phyloP scores from a whole-genome alignment of 1,140 invertebrate species.

The Luehdorfia chinensis region DNA sequence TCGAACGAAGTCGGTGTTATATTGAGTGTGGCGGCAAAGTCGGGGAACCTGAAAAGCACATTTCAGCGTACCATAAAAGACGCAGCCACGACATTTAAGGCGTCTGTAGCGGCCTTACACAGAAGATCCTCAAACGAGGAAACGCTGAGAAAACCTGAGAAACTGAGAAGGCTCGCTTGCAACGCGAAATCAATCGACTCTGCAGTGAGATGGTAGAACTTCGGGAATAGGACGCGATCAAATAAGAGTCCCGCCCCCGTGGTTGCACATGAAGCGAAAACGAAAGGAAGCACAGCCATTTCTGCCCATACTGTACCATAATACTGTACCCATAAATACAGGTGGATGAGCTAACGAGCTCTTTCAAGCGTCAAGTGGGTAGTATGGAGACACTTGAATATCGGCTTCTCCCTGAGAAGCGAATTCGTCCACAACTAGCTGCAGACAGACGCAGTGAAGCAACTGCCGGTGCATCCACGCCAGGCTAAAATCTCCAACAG shows the following conservation, averaged over 20 bases:
- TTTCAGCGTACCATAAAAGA: constrained; percentile 15
- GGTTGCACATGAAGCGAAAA: neutral
- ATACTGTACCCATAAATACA: too few relatives aligned
- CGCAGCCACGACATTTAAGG: constrained; percentile 6
- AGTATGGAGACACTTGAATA: too few relatives aligned
- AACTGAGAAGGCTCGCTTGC: constrained; percentile 13
- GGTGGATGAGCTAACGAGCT: too few relatives aligned
- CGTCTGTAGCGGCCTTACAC: constrained; percentile 1
- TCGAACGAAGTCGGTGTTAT: neutral
- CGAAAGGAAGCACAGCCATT: neutral
- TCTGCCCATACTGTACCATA: too few relatives aligned
- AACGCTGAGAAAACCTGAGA: constrained; percentile 4
- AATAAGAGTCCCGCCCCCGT: neutral
- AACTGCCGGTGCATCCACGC: too few relatives aligned
- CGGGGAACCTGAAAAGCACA: constrained; percentile 17
- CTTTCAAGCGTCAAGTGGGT: neutral
- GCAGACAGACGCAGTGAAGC: too few relatives aligned
- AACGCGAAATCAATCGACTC: neutral
- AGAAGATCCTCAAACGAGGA: neutral
- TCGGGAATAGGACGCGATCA: neutral
- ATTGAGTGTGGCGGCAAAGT: constrained; percentile 13
- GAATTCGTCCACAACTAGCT: too few relatives aligned
- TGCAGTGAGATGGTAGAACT: neutral
- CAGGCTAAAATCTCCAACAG: too few relatives aligned
- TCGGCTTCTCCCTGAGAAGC: too few relatives aligned